Percentiles rank a stretch among this genome's conserved stretches.
Conservation (phyloP, 2,888 invertebrate species). For the Acleris laterana region DNA sequence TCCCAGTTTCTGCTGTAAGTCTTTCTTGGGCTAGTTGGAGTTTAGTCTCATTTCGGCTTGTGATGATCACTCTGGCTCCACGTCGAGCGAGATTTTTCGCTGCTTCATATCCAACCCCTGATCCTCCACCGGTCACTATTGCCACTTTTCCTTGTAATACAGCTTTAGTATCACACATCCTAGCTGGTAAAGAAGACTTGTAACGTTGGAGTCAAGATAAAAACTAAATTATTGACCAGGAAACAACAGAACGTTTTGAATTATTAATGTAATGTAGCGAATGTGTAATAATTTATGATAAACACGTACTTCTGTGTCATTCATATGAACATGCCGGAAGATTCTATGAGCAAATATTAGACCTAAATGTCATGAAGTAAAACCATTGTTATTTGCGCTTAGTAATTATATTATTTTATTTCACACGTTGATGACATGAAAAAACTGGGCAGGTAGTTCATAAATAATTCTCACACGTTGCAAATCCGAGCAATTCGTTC, state of each 20-base stretch:
- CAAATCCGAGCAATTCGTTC: too few species aligned
- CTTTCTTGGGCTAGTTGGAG: constrained; percentile 62
- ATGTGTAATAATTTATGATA: not conserved
- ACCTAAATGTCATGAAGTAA: too few species aligned
- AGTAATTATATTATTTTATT: too few species aligned
- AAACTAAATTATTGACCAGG: constrained; percentile 18
- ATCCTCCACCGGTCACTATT: constrained; percentile 71
- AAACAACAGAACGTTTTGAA: constrained; percentile 9
- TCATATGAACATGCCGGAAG: not conserved
- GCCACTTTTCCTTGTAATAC: constrained; percentile 68
- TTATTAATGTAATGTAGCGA: constrained; percentile 1
- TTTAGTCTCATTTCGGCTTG: constrained; percentile 78
- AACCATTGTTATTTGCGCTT: too few species aligned
- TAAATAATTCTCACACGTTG: too few species aligned
- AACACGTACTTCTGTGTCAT: not conserved
- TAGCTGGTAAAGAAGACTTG: constrained; percentile 41
- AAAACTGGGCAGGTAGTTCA: too few species aligned
- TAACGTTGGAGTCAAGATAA: not conserved
- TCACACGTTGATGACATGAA: too few species aligned
- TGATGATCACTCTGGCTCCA: constrained; percentile 79
- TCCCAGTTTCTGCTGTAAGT: constrained; percentile 63
- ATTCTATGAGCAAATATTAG: not conserved
- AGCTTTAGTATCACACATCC: constrained; percentile 57
- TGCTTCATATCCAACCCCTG: constrained; percentile 73
- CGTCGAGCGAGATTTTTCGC: constrained; percentile 72